Percentiles rank a stretch among this genome's conserved stretches.
Conservation (phyloP, 2,113 vertebrate species). For the Thunnus maccoyii region DNA sequence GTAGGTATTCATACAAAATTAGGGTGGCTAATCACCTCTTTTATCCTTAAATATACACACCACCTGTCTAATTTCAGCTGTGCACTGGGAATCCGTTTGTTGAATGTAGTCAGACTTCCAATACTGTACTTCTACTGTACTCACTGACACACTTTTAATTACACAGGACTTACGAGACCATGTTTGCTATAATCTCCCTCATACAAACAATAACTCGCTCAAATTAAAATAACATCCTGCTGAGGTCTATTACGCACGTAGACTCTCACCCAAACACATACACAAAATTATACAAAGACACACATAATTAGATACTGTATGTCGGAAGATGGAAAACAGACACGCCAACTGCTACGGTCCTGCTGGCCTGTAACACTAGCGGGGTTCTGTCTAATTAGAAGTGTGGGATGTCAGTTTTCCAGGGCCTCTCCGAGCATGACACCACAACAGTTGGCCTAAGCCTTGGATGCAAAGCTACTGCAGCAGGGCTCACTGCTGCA, state of each 20-base stretch:
- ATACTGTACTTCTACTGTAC: conserved; percentile 19
- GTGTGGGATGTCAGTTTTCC: conserved; percentile 56
- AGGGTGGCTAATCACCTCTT: conserved; percentile 67
- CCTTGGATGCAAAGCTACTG: conserved; percentile 16
- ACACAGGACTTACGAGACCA: conserved; percentile 57
- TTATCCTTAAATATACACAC: conserved; percentile 65
- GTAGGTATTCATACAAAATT: conserved; percentile 54
- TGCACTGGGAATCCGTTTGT: not conserved
- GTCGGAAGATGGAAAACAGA: conserved; percentile 42
- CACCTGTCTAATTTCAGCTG: conserved; percentile 33
- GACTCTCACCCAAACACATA: conserved; percentile 43
- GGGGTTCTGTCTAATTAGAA: conserved; percentile 74
- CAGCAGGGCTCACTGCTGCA: conserved; percentile 32
- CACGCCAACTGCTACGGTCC: conserved; percentile 33
- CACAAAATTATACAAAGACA: conserved; percentile 38
- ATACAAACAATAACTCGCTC: conserved; percentile 70
- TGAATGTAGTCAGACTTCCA: conserved; percentile 20
- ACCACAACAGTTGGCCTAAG: conserved; percentile 29
- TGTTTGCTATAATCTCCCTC: conserved; percentile 64
- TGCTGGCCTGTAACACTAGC: conserved; percentile 41
- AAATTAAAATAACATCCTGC: conserved; percentile 74
- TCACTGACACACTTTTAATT: conserved; percentile 66
- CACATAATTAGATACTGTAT: conserved; percentile 55
- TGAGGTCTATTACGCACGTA: conserved; percentile 50
- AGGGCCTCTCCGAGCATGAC: conserved; percentile 37